A percentile compares a stretch with the other conserved stretches of the same genome.
phyloP scores from a whole-genome alignment of 2,888 invertebrate genomes.

The Rhodophaea formosa region DNA sequence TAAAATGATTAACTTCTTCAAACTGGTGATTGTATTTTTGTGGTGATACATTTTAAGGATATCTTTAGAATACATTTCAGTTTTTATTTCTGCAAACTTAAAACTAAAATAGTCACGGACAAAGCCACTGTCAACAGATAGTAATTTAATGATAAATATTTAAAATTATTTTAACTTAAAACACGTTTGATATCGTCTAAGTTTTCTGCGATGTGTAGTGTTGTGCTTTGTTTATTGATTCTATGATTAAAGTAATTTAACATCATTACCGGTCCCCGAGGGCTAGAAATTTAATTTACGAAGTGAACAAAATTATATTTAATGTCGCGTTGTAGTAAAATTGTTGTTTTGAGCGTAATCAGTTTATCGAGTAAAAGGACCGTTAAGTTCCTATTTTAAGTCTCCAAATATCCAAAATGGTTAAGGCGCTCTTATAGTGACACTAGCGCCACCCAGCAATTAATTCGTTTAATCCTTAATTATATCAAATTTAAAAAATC shows the following conservation, averaged over 20 bases:
- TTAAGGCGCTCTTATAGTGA: too few species aligned
- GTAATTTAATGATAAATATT: too few species aligned
- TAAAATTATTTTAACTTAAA: background rate
- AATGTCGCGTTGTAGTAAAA: background rate
- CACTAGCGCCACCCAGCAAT: too few species aligned
- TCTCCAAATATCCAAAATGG: too few species aligned
- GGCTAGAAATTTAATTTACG: constrained; percentile 5
- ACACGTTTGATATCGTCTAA: background rate
- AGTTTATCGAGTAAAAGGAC: too few species aligned
- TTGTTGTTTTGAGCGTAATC: background rate
- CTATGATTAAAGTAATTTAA: constrained; percentile 1
- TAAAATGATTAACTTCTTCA: constrained; percentile 40
- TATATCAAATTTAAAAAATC: too few species aligned
- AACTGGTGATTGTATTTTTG: constrained; percentile 30
- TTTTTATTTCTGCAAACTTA: background rate
- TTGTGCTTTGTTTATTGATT: constrained; percentile 18
- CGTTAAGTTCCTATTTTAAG: too few species aligned
- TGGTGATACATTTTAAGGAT: background rate
- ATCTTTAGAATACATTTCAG: background rate
- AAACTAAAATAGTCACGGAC: too few species aligned
- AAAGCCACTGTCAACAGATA: too few species aligned
- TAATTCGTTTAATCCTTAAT: too few species aligned
- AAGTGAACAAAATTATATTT: background rate
- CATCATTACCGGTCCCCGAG: background rate
- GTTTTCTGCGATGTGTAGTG: background rate